Conservation (phyloP, 2,797 vertebrate genomes). For the Halcyon chelicuti region DNA sequence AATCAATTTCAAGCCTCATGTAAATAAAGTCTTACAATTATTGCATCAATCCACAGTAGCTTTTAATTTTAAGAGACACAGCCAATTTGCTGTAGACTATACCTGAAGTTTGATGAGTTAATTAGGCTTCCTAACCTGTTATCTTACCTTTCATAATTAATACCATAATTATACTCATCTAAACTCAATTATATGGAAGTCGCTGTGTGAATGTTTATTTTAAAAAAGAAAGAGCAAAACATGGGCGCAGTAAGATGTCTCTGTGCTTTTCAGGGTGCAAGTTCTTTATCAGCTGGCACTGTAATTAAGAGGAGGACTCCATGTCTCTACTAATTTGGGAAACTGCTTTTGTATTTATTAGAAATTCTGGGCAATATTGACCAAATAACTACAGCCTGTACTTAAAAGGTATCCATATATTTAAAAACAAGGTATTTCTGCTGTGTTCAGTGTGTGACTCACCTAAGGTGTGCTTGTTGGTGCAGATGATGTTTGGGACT, state of each 20-base stretch:
- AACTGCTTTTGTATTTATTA: not conserved
- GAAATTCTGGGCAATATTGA: not conserved
- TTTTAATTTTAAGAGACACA: slow-evolving; percentile 2
- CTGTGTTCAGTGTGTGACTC: not conserved
- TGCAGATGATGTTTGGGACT: not conserved
- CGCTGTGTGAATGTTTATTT: not conserved
- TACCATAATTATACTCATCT: slow-evolving; percentile 31
- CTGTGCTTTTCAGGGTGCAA: not conserved
- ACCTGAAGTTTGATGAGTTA: slow-evolving; percentile 29
- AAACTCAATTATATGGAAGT: not conserved
- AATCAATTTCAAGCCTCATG: not conserved
- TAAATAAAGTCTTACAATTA: slow-evolving; percentile 3
- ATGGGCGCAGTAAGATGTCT: not conserved
- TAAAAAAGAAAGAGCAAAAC: not conserved
- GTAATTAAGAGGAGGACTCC: slow-evolving; percentile 1
- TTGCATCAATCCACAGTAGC: not conserved
- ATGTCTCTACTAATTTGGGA: not conserved
- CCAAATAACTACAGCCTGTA: not conserved
- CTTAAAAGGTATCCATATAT: not conserved
- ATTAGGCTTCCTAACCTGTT: slow-evolving; percentile 29
- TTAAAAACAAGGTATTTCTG: not conserved
- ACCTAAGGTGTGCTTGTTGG: not conserved
- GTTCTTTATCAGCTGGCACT: not conserved
- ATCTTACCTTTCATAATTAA: slow-evolving; percentile 31
- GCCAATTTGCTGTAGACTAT: not conserved